Evolutionary conservation across 2,113 vertebrate species (phyloP).

Genomic region (Piaya cayana): DNA sequence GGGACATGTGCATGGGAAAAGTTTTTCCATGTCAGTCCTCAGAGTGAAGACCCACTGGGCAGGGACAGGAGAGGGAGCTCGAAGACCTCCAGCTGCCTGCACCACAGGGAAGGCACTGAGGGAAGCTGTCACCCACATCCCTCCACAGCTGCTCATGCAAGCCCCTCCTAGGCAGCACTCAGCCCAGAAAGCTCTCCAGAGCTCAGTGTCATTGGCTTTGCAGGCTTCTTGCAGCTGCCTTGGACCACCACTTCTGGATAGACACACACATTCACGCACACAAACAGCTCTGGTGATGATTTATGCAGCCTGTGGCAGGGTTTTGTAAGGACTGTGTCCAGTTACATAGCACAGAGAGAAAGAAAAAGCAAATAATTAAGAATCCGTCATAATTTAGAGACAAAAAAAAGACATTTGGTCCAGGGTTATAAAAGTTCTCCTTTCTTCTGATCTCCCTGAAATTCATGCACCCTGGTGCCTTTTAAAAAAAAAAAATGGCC

Average conservation of each 20-base stretch:
- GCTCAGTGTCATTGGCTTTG: neutral
- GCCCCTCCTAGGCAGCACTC: neutral
- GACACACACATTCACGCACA: rapidly evolving
- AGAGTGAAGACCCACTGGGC: rapidly evolving
- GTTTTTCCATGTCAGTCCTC: neutral
- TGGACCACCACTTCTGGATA: neutral
- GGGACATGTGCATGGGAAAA: rapidly evolving
- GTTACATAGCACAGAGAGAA: neutral
- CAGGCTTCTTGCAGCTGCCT: neutral
- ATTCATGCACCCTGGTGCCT: neutral
- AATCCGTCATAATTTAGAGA: neutral
- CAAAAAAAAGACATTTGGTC: neutral
- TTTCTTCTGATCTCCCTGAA: neutral
- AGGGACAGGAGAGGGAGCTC: neutral
- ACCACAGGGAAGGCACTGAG: rapidly evolving
- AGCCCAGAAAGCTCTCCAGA: neutral
- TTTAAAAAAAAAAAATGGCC: neutral
- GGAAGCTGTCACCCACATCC: too few species aligned
- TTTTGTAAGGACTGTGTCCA: neutral
- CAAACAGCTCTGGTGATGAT: neutral
- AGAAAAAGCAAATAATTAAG: neutral
- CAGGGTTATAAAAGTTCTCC: neutral
- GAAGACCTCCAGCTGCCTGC: neutral
- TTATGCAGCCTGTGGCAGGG: too few species aligned
- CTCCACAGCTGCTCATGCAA: neutral